A percentile compares a stretch with the other conserved stretches of the same genome.
Conservation (phyloP, 2,113 vertebrate genomes). For the Dromiciops gliroides region DNA sequence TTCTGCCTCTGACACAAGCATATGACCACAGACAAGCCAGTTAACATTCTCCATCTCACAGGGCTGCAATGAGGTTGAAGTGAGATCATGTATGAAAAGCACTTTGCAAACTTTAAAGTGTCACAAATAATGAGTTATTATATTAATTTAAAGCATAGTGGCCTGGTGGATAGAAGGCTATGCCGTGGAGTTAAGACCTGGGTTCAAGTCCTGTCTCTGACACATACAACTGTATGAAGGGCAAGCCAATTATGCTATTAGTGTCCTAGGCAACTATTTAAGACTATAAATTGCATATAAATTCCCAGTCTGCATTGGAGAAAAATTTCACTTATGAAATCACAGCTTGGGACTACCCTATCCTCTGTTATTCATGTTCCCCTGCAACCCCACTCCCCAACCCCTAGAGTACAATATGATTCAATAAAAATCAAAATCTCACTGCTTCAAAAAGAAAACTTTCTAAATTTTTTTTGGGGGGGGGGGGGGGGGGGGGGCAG, state of each 20-base stretch:
- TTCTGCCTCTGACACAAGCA: constrained; percentile 7
- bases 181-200: background rate
- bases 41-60: background rate
- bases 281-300: background rate
- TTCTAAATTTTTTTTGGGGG: background rate
- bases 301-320: background rate
- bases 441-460: background rate
- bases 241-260: background rate
- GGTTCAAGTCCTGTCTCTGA: background rate
- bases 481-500: no score
- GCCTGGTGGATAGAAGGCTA: background rate
- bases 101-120: constrained; percentile 39
- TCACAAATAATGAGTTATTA: constrained; percentile 1
- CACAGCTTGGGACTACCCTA: background rate
- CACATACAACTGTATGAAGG: background rate
- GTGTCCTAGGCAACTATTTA: background rate
- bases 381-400: background rate
- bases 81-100: background rate
- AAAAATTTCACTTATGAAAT: background rate
- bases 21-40: background rate
- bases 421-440: background rate
- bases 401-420: background rate
- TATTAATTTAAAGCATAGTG: background rate
- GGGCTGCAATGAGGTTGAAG: background rate
- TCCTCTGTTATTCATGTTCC: background rate